Evolutionary conservation across 2,888 invertebrate species (phyloP).

Genomic region (Plusia festucae): DNA sequence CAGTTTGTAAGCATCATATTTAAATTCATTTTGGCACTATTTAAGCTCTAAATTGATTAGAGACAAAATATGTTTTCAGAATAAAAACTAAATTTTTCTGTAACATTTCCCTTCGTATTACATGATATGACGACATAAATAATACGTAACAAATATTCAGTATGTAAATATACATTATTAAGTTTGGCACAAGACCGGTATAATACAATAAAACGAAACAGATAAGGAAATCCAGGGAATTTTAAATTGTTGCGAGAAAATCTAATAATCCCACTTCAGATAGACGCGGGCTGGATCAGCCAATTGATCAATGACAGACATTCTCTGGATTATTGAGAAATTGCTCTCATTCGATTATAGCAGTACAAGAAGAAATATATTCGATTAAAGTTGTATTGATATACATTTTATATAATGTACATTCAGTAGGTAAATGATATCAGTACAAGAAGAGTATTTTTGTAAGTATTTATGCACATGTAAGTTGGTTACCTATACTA

Average conservation of each 20-base stretch:
- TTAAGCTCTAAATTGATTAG: too few species aligned
- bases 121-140: conserved; percentile 5
- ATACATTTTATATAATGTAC: neutral
- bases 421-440: too few species aligned
- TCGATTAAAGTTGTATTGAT: conserved; percentile 4
- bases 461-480: neutral
- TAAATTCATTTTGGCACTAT: too few species aligned
- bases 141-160: conserved; percentile 5
- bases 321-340: conserved; percentile 70
- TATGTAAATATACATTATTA: conserved; percentile 51
- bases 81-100: too few species aligned
- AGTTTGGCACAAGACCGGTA: conserved; percentile 39
- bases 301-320: conserved; percentile 75
- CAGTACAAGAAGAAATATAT: conserved; percentile 25
- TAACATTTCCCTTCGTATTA: neutral
- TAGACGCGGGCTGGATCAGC: conserved; percentile 65
- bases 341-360: conserved; percentile 63
- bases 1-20: too few species aligned
- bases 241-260: conserved; percentile 71
- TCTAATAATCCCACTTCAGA: conserved; percentile 70
- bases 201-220: conserved; percentile 60
- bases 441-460: neutral
- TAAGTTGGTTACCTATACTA: too few species aligned
- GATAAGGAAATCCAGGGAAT: conserved; percentile 59
- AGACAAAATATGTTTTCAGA: too few species aligned